phyloP scores from a whole-genome alignment of 1,140 invertebrate genomes.

The Bathynomus jamesi region DNA sequence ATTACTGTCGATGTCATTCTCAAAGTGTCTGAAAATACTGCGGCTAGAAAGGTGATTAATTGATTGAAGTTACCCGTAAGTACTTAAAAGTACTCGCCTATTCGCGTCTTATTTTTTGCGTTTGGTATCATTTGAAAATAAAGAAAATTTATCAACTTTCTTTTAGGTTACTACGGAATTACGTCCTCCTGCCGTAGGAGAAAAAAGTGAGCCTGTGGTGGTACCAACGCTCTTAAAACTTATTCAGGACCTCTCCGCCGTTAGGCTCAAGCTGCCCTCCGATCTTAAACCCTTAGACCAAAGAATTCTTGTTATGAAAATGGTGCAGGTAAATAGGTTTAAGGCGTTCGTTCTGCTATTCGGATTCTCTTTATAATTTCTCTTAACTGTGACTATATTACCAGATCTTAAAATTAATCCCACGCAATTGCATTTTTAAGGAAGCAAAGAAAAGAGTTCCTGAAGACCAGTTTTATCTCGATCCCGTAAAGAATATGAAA shows the following conservation, averaged over 20 bases:
- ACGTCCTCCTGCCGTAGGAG: constrained; percentile 43
- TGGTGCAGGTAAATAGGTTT: constrained; percentile 53
- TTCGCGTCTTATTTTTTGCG: no score
- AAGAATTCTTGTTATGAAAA: constrained; percentile 73
- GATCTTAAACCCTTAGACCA: constrained; percentile 78
- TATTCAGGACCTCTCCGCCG: constrained; percentile 78
- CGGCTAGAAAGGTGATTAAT: constrained; percentile 45
- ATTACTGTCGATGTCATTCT: constrained; percentile 77
- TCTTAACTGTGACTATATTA: no score
- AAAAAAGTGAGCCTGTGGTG: constrained; percentile 77
- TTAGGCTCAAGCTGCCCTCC: constrained; percentile 73
- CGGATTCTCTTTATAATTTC: not conserved
- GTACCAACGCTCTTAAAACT: constrained; percentile 74
- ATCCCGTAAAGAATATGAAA: constrained; percentile 93
- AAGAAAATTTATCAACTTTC: not conserved
- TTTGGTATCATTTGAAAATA: not conserved
- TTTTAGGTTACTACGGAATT: constrained; percentile 30
- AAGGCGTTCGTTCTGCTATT: not conserved
- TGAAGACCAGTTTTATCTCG: constrained; percentile 73
- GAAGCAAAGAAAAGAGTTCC: constrained; percentile 86
- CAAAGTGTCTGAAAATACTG: constrained; percentile 57
- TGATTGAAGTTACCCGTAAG: no score
- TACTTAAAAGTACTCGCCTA: not conserved
- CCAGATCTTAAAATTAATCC: no score
- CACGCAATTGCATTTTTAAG: no score